phyloP scores from a whole-genome alignment of 1,140 invertebrate species.

The Drosophila kepulauana region DNA sequence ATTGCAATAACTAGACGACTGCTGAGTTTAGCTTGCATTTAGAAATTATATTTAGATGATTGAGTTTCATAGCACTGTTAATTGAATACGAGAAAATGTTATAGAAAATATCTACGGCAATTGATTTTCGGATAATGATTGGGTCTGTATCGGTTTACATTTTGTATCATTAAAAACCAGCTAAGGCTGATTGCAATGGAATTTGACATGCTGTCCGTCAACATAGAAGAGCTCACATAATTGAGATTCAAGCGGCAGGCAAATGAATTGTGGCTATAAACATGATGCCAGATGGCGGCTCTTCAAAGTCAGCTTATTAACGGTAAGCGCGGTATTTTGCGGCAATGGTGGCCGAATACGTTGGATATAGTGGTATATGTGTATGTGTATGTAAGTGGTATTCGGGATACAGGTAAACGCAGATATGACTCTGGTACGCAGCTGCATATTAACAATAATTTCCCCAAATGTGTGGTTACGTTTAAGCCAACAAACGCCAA shows the following conservation, averaged over 20 bases:
- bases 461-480: conserved; percentile 78
- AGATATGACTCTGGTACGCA: conserved; percentile 52
- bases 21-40: neutral
- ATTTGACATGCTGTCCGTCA: neutral
- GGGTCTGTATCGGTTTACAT: neutral
- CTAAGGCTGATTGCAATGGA: neutral
- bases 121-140: neutral
- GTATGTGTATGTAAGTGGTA: neutral
- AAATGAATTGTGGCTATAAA: conserved; percentile 15
- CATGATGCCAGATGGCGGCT: conserved; percentile 17
- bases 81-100: neutral
- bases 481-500: conserved; percentile 76
- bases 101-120: neutral
- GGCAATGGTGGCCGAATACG: conserved; percentile 9
- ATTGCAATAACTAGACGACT: conserved; percentile 53
- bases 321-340: conserved; percentile 20
- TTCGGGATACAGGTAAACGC: conserved; percentile 20
- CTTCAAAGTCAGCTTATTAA: conserved; percentile 15
- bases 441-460: conserved; percentile 81
- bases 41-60: conserved; percentile 11
- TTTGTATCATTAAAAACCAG: neutral
- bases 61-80: conserved; percentile 7
- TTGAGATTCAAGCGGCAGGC: conserved; percentile 1
- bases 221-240: neutral
- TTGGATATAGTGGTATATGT: no score